phyloP scores from a whole-genome alignment of 2,888 invertebrate genomes.

The Tetragonisca angustula region DNA sequence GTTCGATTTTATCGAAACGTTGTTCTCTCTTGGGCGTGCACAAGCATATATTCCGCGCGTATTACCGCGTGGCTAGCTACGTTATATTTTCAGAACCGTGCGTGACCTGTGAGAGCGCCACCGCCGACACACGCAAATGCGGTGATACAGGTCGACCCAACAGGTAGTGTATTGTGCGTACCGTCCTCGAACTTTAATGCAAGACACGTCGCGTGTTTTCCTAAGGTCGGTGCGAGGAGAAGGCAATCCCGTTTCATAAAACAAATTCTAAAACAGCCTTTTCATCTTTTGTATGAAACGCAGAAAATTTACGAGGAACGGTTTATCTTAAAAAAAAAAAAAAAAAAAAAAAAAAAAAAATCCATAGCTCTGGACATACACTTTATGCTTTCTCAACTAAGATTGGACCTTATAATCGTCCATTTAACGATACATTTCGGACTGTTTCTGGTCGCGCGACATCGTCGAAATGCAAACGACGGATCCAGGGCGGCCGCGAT shows the following conservation, averaged over 20 bases:
- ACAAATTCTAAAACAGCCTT: neutral
- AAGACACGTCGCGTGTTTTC: constrained; percentile 46
- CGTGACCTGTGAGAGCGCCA: constrained; percentile 67
- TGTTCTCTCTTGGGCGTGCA: constrained; percentile 22
- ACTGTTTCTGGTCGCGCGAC: neutral
- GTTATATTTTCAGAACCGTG: constrained; percentile 59
- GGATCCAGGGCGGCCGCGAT: neutral
- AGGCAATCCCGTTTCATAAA: neutral
- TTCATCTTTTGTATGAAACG: neutral
- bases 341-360: constrained; percentile 37
- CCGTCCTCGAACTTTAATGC: constrained; percentile 64
- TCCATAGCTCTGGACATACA: constrained; percentile 19
- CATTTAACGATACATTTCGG: constrained; percentile 31
- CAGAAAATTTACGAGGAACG: neutral
- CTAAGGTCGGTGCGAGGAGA: constrained; percentile 21
- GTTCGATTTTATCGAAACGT: constrained; percentile 12
- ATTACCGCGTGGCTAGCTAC: constrained; percentile 59
- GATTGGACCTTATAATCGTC: constrained; percentile 65
- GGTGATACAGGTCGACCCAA: constrained; percentile 69
- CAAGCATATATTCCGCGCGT: constrained; percentile 30
- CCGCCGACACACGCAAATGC: constrained; percentile 65
- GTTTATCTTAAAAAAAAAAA: constrained; percentile 34
- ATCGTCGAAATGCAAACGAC: neutral
- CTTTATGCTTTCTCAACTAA: constrained; percentile 54
- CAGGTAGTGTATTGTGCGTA: constrained; percentile 70